Base-by-base conservation (phyloP, 2,888 invertebrate genomes). In the Alentia gelatinosa region DNA sequence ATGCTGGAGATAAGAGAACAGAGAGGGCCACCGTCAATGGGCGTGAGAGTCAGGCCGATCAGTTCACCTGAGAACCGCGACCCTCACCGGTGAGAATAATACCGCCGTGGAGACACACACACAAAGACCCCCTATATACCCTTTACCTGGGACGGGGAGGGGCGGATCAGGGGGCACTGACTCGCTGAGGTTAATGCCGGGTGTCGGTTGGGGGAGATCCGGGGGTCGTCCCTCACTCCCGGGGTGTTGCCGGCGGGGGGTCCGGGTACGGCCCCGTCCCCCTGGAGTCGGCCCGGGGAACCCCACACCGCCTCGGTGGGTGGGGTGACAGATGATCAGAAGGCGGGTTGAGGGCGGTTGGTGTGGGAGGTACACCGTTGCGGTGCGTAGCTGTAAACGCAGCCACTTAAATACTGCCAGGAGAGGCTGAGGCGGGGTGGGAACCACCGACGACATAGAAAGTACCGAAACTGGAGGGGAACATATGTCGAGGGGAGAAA, bases 61-160 rank as follows among this genome's bases (percentile, higher is more conserved):
- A 1, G 26, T 3, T 12, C 79, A 35, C 39, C 15, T n/a, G 79
- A 79, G 39, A 35, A 79, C 23, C 79, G 23, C n/a, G 9, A 19
- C 19, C 9, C 79, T 37, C 63, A 35, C 79, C 39, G 12, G 79
- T 79, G 79, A 39, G 79, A 79, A 79, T 35, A 79, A 79, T 79
- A 23, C 35, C 56, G 56, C 56, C 56, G n/a, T 56, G 56, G 56
- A 56, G 56, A 56, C 56, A 56, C 56, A 56, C 56, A n/a, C 56
- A 56, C 56, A 56, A 56, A n/a, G n/a, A n/a, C n/a, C n/a, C n/a
- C n/a, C n/a, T n/a, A 5, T 63, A 5, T 35, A 79, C 79, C 56
- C n/a, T n/a, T 56, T n/a, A 56, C 56, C 56, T 56, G 56, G 56
- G 56, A 19, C 56, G 35, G 79, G 79, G 39, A 19, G 37, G n/a